Percentiles rank a stretch among this genome's conserved stretches.
Conservation (phyloP, 2,113 vertebrate species). For the Monopterus albus region DNA sequence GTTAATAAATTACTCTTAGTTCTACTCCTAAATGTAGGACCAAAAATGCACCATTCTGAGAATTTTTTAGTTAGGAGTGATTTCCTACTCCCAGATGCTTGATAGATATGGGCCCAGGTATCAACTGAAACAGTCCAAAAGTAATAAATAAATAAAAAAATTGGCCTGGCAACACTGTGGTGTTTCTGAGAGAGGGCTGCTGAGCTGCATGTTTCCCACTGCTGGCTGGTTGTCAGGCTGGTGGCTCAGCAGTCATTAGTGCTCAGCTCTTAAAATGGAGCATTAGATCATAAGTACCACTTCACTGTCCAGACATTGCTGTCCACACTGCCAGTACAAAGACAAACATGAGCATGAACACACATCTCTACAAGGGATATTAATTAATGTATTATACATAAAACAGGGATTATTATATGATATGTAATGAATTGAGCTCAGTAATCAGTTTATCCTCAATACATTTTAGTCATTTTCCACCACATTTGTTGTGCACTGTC, state of each 20-base stretch:
- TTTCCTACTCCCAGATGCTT: too few relatives aligned
- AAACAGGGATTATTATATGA: too few relatives aligned
- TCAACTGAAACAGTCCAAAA: neutral
- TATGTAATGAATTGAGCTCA: neutral
- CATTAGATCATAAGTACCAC: conserved; percentile 29
- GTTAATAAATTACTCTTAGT: too few relatives aligned
- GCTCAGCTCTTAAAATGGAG: conserved; percentile 37
- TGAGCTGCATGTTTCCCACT: conserved; percentile 7
- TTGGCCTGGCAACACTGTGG: neutral
- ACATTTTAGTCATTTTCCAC: too few relatives aligned
- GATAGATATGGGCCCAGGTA: too few relatives aligned
- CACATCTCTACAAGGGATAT: too few relatives aligned
- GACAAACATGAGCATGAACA: neutral
- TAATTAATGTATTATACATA: too few relatives aligned
- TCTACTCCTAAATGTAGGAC: too few relatives aligned
- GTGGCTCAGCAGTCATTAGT: too few relatives aligned
- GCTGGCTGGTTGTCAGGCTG: too few relatives aligned
- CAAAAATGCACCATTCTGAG: too few relatives aligned
- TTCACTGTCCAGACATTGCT: conserved; percentile 31
- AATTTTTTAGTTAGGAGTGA: too few relatives aligned
- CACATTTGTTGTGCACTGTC: neutral
- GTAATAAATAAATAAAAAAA: conserved; percentile 1
- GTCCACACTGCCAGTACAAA: neutral
- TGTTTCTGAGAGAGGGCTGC: neutral
- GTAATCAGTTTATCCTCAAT: neutral